These are phyloP conservation scores for Prionailurus bengalensis DNA, from an alignment of 2,113 vertebrate species.

Conservation along the genomic window DNA sequence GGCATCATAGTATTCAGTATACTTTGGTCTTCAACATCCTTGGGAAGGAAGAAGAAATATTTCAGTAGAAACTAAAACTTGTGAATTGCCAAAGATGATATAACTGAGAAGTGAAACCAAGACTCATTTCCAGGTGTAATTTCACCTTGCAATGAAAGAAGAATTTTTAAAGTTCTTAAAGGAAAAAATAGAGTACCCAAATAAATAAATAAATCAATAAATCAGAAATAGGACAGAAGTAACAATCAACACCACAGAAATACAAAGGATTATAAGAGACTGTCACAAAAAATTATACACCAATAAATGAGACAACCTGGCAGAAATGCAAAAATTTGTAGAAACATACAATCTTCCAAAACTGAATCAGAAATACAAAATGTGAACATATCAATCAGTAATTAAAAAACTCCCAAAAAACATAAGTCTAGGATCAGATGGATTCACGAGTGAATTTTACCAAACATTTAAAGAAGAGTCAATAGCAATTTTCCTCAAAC, in stretches of 20 bases:
- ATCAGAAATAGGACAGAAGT: neutral
- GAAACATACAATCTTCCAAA: neutral
- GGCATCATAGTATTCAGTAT: neutral
- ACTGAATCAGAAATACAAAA: neutral
- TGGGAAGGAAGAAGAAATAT: slow-evolving; percentile 4
- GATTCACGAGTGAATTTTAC: neutral
- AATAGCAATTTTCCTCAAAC: neutral
- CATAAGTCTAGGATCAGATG: neutral
- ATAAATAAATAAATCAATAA: neutral
- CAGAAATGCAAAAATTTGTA: neutral
- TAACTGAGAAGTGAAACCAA: slow-evolving; percentile 29
- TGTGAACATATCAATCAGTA: neutral
- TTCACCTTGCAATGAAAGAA: neutral
- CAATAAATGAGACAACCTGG: neutral
- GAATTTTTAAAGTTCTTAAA: neutral
- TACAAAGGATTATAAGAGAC: neutral
- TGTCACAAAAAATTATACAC: neutral
- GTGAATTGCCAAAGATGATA: neutral
- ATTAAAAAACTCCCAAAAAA: neutral
- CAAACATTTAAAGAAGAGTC: neutral
- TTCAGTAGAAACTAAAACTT: slow-evolving; percentile 46
- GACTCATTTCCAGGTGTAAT: slow-evolving; percentile 41
- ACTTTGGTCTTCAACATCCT: neutral
- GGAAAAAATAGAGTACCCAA: neutral
- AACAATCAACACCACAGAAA: neutral